Evolutionary conservation across 1,140 invertebrate species (phyloP).

Genomic region (Heliothis subflexa): DNA sequence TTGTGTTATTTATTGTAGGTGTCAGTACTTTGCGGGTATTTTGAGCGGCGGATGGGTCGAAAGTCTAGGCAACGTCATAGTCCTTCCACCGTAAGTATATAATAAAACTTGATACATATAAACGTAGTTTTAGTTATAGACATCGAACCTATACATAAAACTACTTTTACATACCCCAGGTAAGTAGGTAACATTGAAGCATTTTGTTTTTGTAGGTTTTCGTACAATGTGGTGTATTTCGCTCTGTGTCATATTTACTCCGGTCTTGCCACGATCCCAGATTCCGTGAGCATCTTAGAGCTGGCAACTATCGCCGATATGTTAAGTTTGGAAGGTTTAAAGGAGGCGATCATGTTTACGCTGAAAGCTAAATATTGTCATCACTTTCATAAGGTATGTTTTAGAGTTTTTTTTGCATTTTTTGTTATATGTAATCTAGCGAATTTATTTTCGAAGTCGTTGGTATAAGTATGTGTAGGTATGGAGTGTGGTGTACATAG

Average conservation of each 20-base stretch:
- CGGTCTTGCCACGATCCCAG: conserved; percentile 93
- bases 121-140: no score
- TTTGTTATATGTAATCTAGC: no score
- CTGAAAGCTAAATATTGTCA: conserved; percentile 96
- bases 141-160: not conserved
- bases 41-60: conserved; percentile 94
- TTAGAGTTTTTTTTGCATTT: no score
- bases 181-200: no score
- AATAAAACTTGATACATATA: not conserved
- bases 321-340: conserved; percentile 94
- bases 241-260: conserved; percentile 97
- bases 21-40: conserved; percentile 96
- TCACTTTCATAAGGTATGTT: conserved; percentile 93
- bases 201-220: conserved; percentile 87
- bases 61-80: conserved; percentile 91
- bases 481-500: no score
- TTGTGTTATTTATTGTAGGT: conserved; percentile 77
- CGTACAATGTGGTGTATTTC: conserved; percentile 94
- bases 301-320: conserved; percentile 95
- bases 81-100: conserved; percentile 91
- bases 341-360: conserved; percentile 95
- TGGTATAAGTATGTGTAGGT: no score
- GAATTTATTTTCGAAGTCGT: no score
- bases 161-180: not conserved
- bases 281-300: conserved; percentile 94